Base-by-base conservation (phyloP, 2,888 invertebrate species). In the Tolmerus cingulatus region DNA sequence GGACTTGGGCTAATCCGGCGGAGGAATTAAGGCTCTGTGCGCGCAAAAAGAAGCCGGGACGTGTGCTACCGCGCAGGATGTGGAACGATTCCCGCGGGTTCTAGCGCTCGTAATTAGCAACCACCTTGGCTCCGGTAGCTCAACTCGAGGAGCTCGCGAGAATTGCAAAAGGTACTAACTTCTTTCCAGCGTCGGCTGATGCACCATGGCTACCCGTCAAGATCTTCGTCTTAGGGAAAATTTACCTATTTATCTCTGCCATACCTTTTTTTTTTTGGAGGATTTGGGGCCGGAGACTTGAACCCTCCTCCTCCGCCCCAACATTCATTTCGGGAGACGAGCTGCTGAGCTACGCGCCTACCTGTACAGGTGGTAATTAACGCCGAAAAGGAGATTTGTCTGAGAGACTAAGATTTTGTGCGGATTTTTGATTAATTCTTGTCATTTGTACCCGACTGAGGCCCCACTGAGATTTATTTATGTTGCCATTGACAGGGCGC, bases 351-450 rank as follows among this genome's bases (percentile, higher is more conserved):
- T 74, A 74, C 76, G 76, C 77, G 55, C 86, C 51, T 74, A 74
- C 77, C 77, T 34, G 51, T 34, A 30, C 40, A 9, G 55, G 77
- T 86, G 77, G 85, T 85, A 85, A 85, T 85, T 85, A 85, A 85
- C 85, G 74, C 74, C 85, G 51, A 77, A 86, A 86, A 86, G 77
- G 77, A 76, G 86, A 77, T 86, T 86, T 76, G 23, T 9, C 12
- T 12, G 12, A 66, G 12, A 66, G 2, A 51, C 77, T 55, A 19
- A 55, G 77, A 55, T 23, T 86, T 77, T 77, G 74, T 23, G 14
- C 77, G 34, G 77, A 86, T 86, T 86, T 86, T 66, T 66, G 86
- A 77, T 77, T 86, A 77, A 86, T 86, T 23, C 85, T 27, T 74
- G 74, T 74, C 74, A 85, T 85, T 85, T 85, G 85, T 85, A 46